Base-by-base conservation (phyloP, 2,113 vertebrate genomes). In the Thunnus maccoyii region DNA sequence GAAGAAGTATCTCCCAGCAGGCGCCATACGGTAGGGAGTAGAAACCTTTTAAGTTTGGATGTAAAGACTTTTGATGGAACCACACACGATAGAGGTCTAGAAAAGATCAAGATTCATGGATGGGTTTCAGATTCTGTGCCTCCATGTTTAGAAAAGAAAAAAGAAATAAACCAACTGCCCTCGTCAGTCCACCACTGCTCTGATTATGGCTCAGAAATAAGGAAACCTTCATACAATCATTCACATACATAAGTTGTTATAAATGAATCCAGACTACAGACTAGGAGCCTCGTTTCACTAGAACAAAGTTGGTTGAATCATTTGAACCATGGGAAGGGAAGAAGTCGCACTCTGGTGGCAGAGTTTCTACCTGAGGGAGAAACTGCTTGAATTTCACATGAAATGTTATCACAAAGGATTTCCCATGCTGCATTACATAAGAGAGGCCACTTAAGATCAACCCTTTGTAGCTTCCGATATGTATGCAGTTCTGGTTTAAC, bases 1-100 rank as follows among this genome's bases (percentile, higher is more conserved):
- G 27, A 30, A 55, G 68, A 63, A 17, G 67, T 57, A 25, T 44
- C 27, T 56, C 30, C 47, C 69, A 30, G 7, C 36, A 41, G 36
- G 36, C 36, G 36, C 6, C 36, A 41, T 41, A 41, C 9, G 10
- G 36, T 6, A 9, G 16, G 44, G 27, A 25, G 16, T 9, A 51
- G 54, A 12, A 57, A 63, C 62, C 70, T 65, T 81, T 65, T 17
- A 66, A 63, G 63, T 65, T 10, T 15, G 1, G 41, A 70, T 68
- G 44, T 56, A 27, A 69, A 68, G 25, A 11, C 18, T 71, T 84
- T 69, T 70, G 17, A n/a, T 10, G 12, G 16, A 76, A 69, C 22
- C 20, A 16, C 8, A 64, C 61, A 32, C 9, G 20, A 58, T 25
- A 13, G 18, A 27, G 41, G 15, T 56, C 8, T 47, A 52, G 17